phyloP scores from a whole-genome alignment of 1,140 invertebrate species.

The Schlechtendalia chinensis region DNA sequence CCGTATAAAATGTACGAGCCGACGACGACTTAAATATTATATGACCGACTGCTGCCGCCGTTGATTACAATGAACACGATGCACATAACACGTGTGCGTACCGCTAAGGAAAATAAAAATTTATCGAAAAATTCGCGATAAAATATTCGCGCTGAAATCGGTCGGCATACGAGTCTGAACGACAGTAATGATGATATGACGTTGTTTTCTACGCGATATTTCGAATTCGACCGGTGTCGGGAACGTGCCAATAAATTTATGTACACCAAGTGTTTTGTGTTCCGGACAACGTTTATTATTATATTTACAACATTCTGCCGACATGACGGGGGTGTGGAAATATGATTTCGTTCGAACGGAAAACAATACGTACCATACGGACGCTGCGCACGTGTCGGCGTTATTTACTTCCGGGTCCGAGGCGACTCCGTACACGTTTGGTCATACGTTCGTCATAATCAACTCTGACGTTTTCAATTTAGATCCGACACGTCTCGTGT shows the following conservation, averaged over 20 bases:
- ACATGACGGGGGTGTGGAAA: background rate
- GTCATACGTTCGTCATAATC: background rate
- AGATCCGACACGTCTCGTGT: background rate
- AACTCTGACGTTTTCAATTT: slow-evolving; percentile 23
- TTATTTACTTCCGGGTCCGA: slow-evolving; percentile 19
- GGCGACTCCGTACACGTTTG: background rate
- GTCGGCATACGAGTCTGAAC: too few relatives aligned
- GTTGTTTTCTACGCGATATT: background rate
- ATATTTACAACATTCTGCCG: background rate
- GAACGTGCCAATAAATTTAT: background rate
- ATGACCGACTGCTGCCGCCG: too few relatives aligned
- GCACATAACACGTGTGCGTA: too few relatives aligned
- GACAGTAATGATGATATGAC: background rate
- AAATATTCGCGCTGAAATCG: too few relatives aligned
- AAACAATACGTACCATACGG: background rate
- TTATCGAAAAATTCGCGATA: too few relatives aligned
- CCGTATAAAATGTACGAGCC: too few relatives aligned
- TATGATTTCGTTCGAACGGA: slow-evolving; percentile 15
- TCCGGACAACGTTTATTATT: background rate
- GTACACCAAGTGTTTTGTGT: background rate
- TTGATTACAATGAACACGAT: too few relatives aligned
- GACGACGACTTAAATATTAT: too few relatives aligned
- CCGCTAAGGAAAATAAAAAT: too few relatives aligned
- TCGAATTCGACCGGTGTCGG: background rate
- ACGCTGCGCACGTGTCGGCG: slow-evolving; percentile 3